Percentiles rank a stretch among this genome's conserved stretches.
Evolutionary conservation across 2,113 vertebrate genomes (phyloP).

Genomic region (Geothlypis trichas): DNA sequence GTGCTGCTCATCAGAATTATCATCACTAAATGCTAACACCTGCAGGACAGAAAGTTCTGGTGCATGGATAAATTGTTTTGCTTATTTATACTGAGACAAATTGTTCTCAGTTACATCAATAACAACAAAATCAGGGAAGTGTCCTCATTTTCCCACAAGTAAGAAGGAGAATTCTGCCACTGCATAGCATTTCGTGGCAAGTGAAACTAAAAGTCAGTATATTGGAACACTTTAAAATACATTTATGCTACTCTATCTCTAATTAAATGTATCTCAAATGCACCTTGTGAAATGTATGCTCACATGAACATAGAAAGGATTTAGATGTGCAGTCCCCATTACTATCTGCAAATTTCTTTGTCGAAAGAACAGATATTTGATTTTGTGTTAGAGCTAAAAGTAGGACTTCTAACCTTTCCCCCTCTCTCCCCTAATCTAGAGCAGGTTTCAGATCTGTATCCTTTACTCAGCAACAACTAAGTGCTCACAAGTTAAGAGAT

Average conservation of each 20-base stretch:
- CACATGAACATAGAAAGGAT: neutral
- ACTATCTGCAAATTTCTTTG: conserved; percentile 25
- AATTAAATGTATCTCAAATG: conserved; percentile 27
- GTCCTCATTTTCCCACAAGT: neutral
- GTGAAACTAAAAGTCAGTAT: neutral
- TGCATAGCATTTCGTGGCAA: neutral
- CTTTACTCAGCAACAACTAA: conserved; percentile 11
- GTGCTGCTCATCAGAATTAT: neutral
- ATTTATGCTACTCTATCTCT: neutral
- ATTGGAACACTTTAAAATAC: neutral
- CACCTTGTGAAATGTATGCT: conserved; percentile 8
- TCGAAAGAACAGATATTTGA: neutral
- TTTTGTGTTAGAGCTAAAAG: conserved; percentile 16
- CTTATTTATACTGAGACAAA: neutral
- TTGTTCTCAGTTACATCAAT: neutral
- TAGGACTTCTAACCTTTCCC: conserved; percentile 37
- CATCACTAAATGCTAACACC: neutral
- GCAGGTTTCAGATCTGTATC: neutral
- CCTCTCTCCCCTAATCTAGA: conserved; percentile 21
- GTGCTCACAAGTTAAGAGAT: conserved; percentile 25
- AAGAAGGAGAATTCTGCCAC: neutral
- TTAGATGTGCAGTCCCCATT: neutral
- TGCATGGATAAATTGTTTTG: neutral
- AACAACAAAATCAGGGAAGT: neutral
- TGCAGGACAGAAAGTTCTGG: neutral